Percentiles rank a stretch among this genome's conserved stretches.
phyloP scores from a whole-genome alignment of 2,113 vertebrate genomes.

The Campylomormyrus tamandua region DNA sequence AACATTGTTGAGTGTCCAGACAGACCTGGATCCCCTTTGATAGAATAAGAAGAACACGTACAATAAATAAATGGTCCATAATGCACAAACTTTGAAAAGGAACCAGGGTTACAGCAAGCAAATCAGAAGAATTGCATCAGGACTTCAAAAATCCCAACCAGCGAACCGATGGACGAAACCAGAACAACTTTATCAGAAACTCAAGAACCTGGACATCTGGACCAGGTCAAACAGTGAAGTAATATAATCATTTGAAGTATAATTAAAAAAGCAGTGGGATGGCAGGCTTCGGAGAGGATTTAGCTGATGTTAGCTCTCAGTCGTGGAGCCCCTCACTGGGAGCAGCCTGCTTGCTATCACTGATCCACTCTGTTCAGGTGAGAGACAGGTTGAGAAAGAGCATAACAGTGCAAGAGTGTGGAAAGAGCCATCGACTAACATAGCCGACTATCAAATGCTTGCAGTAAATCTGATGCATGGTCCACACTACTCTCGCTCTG shows the following conservation, averaged over 20 bases:
- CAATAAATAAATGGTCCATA: neutral
- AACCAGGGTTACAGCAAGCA: neutral
- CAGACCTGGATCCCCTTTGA: neutral
- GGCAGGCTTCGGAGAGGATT: neutral
- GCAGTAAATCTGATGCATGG: neutral
- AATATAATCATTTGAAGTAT: neutral
- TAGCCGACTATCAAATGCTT: neutral
- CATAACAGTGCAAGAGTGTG: neutral
- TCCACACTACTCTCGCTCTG: neutral
- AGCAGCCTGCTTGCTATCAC: neutral
- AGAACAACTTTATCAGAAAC: neutral
- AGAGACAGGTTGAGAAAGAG: neutral
- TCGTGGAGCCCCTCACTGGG: neutral
- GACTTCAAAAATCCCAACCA: neutral
- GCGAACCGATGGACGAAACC: neutral
- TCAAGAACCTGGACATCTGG: neutral
- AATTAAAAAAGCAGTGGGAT: neutral
- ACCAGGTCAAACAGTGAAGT: neutral
- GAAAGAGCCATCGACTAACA: neutral
- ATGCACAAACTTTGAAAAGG: neutral
- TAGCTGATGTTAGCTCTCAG: neutral
- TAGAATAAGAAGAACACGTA: neutral
- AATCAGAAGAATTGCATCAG: neutral
- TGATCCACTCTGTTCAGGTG: neutral
- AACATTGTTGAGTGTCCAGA: neutral